A percentile compares a stretch with the other conserved stretches of the same genome.
These are phyloP conservation scores for Rhinophrynus dorsalis DNA, from an alignment of 2,797 vertebrate species.

Conservation along the genomic window DNA sequence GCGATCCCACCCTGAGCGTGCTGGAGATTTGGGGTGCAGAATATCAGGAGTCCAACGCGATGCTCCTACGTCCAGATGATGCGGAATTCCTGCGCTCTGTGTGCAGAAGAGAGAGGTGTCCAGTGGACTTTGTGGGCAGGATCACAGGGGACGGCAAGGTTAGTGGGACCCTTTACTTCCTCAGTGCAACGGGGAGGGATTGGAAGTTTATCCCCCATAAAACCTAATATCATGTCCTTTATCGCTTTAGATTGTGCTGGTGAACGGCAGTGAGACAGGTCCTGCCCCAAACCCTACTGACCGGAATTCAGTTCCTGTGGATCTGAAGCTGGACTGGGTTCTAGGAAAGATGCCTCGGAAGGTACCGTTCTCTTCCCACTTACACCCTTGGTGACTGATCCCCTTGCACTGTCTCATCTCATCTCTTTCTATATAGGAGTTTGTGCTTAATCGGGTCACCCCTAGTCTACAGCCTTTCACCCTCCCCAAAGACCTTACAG, in stretches of 20 bases:
- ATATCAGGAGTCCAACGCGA: slow-evolving; percentile 92
- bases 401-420: background rate
- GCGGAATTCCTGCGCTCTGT: slow-evolving; percentile 70
- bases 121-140: slow-evolving; percentile 83
- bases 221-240: background rate
- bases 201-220: background rate
- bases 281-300: slow-evolving; percentile 39
- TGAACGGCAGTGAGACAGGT: slow-evolving; percentile 64
- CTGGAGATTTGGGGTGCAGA: slow-evolving; percentile 93
- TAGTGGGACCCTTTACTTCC: slow-evolving; percentile 33
- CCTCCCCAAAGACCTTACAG: slow-evolving; percentile 70
- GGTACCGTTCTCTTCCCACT: slow-evolving; percentile 54
- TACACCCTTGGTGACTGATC: too few relatives aligned
- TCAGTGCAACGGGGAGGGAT: background rate
- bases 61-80: slow-evolving; percentile 73
- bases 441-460: slow-evolving; percentile 65
- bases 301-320: slow-evolving; percentile 70
- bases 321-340: slow-evolving; percentile 90
- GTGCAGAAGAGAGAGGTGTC: slow-evolving; percentile 84
- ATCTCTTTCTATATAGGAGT: slow-evolving; percentile 66
- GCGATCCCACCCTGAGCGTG: slow-evolving; percentile 87
- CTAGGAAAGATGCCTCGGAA: slow-evolving; percentile 93
- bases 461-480: slow-evolving; percentile 61
- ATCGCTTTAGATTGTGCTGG: slow-evolving; percentile 78
- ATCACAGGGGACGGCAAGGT: slow-evolving; percentile 83